Percentiles rank a stretch among this genome's conserved stretches.
Evolutionary conservation across 2,888 invertebrate species (phyloP).

Genomic region (Dynastes grantii): DNA sequence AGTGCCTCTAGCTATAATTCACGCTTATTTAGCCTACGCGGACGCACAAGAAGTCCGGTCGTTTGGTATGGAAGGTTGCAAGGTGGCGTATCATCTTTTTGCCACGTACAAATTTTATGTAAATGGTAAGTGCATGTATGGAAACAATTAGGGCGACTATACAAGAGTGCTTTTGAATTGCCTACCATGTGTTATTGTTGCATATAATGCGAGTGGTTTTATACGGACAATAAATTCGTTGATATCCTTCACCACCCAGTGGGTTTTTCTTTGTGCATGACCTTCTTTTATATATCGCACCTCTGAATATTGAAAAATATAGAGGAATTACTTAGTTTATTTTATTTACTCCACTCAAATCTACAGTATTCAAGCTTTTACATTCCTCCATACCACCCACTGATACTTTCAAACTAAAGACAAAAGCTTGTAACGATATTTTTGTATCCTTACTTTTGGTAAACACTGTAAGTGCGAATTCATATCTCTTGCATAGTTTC

Average conservation of each 20-base stretch:
- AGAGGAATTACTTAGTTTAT: too few relatives aligned
- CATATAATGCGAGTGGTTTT: not conserved
- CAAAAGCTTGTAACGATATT: too few relatives aligned
- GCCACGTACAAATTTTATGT: slow-evolving; percentile 5
- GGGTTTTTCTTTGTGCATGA: not conserved
- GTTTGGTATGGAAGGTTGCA: not conserved
- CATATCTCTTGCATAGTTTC: too few relatives aligned
- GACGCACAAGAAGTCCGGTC: not conserved
- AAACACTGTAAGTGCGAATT: too few relatives aligned
- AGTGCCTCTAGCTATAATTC: slow-evolving; percentile 32
- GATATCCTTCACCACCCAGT: not conserved
- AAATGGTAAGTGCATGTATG: slow-evolving; percentile 10
- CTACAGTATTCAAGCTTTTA: too few relatives aligned
- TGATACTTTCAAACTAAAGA: too few relatives aligned
- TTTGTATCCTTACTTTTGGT: too few relatives aligned
- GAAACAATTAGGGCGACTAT: slow-evolving; percentile 23
- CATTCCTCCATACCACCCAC: too few relatives aligned
- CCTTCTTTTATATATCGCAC: too few relatives aligned
- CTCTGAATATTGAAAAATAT: too few relatives aligned
- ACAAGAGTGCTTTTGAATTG: slow-evolving; percentile 17
- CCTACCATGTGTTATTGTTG: slow-evolving; percentile 3
- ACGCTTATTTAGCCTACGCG: slow-evolving; percentile 37
- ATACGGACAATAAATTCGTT: not conserved
- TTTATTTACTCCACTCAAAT: too few relatives aligned
- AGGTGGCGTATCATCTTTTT: slow-evolving; percentile 26